Conservation (phyloP, 2,797 vertebrate genomes). For the Austrolebias charrua region DNA sequence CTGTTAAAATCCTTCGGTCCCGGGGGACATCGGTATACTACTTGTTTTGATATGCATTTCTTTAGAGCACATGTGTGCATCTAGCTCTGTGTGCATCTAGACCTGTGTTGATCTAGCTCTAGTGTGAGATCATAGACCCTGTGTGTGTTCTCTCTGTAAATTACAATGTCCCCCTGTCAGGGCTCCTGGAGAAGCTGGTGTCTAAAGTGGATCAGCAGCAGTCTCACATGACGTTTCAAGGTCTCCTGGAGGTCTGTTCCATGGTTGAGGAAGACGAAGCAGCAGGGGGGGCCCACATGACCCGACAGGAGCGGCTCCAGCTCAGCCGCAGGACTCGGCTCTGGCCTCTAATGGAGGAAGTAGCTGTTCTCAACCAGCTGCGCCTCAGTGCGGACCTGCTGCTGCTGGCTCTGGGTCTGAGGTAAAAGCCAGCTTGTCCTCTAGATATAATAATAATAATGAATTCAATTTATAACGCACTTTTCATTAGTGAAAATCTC, state of each 20-base stretch:
- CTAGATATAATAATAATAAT: too few relatives aligned
- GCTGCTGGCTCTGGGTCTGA: conserved; percentile 66
- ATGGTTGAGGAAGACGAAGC: conserved; percentile 53
- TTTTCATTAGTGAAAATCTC: too few relatives aligned
- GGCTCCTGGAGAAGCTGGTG: conserved; percentile 80
- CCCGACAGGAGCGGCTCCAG: conserved; percentile 76
- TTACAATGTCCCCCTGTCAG: conserved; percentile 39
- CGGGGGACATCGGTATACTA: too few relatives aligned
- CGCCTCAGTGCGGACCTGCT: conserved; percentile 83
- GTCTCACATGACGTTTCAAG: conserved; percentile 79
- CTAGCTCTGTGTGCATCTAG: too few relatives aligned
- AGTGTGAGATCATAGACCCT: background rate
- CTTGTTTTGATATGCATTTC: too few relatives aligned
- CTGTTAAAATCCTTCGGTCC: too few relatives aligned
- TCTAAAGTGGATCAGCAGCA: conserved; percentile 80
- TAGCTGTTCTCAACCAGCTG: conserved; percentile 90
- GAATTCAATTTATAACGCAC: too few relatives aligned
- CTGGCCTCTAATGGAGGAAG: conserved; percentile 91
- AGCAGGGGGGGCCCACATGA: conserved; percentile 28
- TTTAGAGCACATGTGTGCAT: too few relatives aligned
- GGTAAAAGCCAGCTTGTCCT: conserved; percentile 50
- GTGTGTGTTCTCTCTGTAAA: background rate
- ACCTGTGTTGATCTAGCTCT: background rate
- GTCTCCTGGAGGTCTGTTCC: conserved; percentile 65
- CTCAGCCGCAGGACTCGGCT: conserved; percentile 85